These are phyloP conservation scores for Myiozetetes cayanensis DNA, from an alignment of 2,113 vertebrate genomes.

Conservation along the genomic window DNA sequence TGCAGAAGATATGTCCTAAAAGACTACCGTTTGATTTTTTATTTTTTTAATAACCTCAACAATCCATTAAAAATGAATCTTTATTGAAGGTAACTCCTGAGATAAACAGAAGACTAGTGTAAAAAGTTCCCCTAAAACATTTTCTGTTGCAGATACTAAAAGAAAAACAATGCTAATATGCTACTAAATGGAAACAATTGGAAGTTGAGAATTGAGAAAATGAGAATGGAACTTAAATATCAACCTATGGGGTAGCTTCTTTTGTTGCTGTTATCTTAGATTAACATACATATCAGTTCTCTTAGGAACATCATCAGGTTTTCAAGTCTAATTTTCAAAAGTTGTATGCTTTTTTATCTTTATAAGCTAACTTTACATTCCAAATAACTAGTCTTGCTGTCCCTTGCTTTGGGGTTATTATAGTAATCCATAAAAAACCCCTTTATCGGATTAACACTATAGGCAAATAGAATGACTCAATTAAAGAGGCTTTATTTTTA, in stretches of 20 bases:
- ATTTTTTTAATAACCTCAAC: slow-evolving; percentile 65
- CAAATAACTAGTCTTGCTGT: slow-evolving; percentile 67
- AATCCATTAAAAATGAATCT: slow-evolving; percentile 55
- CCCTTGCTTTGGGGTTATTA: slow-evolving; percentile 83
- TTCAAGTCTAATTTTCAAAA: slow-evolving; percentile 82
- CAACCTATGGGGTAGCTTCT: slow-evolving; percentile 38
- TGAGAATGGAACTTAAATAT: slow-evolving; percentile 33
- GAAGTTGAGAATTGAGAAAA: slow-evolving; percentile 43
- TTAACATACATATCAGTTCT: slow-evolving; percentile 63
- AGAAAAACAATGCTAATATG: slow-evolving; percentile 51
- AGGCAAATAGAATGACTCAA: slow-evolving; percentile 90
- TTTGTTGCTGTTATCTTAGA: slow-evolving; percentile 47
- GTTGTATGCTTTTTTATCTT: slow-evolving; percentile 85
- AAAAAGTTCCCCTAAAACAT: slow-evolving; percentile 55
- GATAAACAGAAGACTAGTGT: slow-evolving; percentile 43
- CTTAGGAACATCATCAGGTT: slow-evolving; percentile 46
- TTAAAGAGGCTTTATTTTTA: slow-evolving; percentile 81
- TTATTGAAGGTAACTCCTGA: slow-evolving; percentile 46
- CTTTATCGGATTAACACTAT: slow-evolving; percentile 86
- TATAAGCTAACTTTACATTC: slow-evolving; percentile 90
- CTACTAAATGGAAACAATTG: slow-evolving; percentile 36
- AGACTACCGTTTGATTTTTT: slow-evolving; percentile 66
- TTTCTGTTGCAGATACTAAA: slow-evolving; percentile 59
- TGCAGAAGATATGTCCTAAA: slow-evolving; percentile 69
- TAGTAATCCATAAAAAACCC: slow-evolving; percentile 87